These are phyloP conservation scores for Troglohyphantes excavatus DNA, from an alignment of 2,888 invertebrate species.

Conservation along the genomic window DNA sequence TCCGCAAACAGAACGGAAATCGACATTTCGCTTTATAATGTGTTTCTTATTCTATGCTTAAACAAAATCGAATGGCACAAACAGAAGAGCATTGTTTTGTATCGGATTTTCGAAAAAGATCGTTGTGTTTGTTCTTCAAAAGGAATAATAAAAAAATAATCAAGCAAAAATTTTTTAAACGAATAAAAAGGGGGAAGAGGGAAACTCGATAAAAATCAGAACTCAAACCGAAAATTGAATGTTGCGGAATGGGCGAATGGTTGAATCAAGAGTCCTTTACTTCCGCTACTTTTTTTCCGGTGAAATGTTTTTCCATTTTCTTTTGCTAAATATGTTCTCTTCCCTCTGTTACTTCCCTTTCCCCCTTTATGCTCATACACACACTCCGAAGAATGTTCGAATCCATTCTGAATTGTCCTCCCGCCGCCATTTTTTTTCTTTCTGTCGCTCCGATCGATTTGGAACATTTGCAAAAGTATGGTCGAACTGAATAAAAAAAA, in stretches of 20 bases:
- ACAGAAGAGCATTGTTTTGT: slow-evolving; percentile 58
- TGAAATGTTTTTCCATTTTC: slow-evolving; percentile 64
- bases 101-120: slow-evolving; percentile 53
- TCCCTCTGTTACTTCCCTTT: slow-evolving; percentile 1
- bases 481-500: slow-evolving; percentile 47
- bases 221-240: slow-evolving; percentile 77
- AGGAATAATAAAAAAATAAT: slow-evolving; percentile 29
- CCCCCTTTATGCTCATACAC: background rate
- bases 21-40: slow-evolving; percentile 74
- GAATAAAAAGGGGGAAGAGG: slow-evolving; percentile 27
- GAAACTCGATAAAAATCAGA: slow-evolving; percentile 77
- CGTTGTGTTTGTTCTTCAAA: slow-evolving; percentile 18
- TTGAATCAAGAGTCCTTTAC: slow-evolving; percentile 47
- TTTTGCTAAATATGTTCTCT: slow-evolving; percentile 63
- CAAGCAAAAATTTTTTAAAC: slow-evolving; percentile 8
- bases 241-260: slow-evolving; percentile 55
- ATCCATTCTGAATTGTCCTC: slow-evolving; percentile 55
- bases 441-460: slow-evolving; percentile 63
- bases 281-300: slow-evolving; percentile 39
- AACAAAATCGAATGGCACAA: slow-evolving; percentile 64
- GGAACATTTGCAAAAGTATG: slow-evolving; percentile 70
- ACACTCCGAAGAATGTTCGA: slow-evolving; percentile 13
- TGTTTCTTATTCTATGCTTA: slow-evolving; percentile 57
- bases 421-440: slow-evolving; percentile 6
- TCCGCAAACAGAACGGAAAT: slow-evolving; percentile 66